phyloP scores from a whole-genome alignment of 1,140 invertebrate species.

The Heliconius hewitsoni region DNA sequence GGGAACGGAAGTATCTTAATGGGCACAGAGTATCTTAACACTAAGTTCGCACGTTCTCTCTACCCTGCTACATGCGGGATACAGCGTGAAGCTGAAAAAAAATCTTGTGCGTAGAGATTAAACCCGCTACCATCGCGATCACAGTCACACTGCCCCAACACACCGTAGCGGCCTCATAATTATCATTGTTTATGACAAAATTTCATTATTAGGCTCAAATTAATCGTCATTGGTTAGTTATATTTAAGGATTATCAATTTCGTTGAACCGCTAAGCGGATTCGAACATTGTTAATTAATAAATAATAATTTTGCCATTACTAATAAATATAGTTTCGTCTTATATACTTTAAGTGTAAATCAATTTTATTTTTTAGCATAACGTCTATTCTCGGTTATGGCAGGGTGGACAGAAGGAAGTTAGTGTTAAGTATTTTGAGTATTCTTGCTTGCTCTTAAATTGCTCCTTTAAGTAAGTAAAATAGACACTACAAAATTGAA shows the following conservation, averaged over 20 bases:
- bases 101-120: neutral
- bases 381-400: too few species aligned
- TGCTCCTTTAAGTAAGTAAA: too few species aligned
- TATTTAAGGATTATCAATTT: neutral
- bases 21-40: neutral
- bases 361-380: neutral
- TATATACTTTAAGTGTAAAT: neutral
- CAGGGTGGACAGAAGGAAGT: too few species aligned
- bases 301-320: neutral
- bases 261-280: neutral
- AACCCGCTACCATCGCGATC: too few species aligned
- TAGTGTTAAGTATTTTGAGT: too few species aligned
- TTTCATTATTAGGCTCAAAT: too few species aligned
- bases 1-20: neutral
- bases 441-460: too few species aligned
- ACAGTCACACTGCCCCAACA: too few species aligned
- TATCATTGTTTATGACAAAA: too few species aligned
- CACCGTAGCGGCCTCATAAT: too few species aligned
- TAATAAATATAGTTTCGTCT: neutral
- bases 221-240: too few species aligned
- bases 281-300: neutral
- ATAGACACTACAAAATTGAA: too few species aligned
- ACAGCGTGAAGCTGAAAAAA: neutral
- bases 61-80: neutral
- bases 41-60: neutral